Base-by-base conservation (phyloP, 2,888 invertebrate genomes). In the Acleris holmiana region DNA sequence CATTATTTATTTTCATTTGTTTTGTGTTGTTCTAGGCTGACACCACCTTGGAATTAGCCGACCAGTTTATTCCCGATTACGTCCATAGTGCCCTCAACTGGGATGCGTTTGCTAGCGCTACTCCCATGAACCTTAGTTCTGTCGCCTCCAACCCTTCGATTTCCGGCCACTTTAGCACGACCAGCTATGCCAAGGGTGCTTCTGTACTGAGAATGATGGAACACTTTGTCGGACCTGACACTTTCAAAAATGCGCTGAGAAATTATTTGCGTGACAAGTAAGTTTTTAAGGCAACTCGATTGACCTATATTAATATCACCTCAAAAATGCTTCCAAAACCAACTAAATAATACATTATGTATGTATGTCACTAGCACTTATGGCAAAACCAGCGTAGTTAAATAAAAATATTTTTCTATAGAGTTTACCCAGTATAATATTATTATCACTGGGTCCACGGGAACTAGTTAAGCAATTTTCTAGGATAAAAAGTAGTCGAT, bases 181-280 rank as follows among this genome's bases (percentile, higher is more conserved):
- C 96, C 60, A 94, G 95, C 7, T 96, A 96, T 72, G 94, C 94
- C 48, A 96, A 97, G 78, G 95, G 95, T 25, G 94, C 91, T 47
- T 83, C 93, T 0, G 93, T 95, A 0, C 88, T 96, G 23, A 94
- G 94, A 61, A 96, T 95, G 95, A 77, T 96, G 69, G 94, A 94
- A 69, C 94, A 95, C 72, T 88, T 94, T 10, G 86, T 95, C 53
- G 95, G 95, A 10, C 74, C 79, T 0, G 81, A 80, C 0, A 87
- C 86, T 0, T 96, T 96, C 78, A 85, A 91, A 71, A 80, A 78
- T 48, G 94, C 94, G 2, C 77, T 96, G 51, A 88, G 90, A 70
- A 77, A 86, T 47, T 96, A 96, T 74, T 85, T 96, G 4, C 81
- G 79, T 55, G 75, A 84, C 19, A 88, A 91, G 95, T 95, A 78